These are phyloP conservation scores for Pseudoatta argentina DNA, from an alignment of 1,140 invertebrate species.

Conservation along the genomic window DNA sequence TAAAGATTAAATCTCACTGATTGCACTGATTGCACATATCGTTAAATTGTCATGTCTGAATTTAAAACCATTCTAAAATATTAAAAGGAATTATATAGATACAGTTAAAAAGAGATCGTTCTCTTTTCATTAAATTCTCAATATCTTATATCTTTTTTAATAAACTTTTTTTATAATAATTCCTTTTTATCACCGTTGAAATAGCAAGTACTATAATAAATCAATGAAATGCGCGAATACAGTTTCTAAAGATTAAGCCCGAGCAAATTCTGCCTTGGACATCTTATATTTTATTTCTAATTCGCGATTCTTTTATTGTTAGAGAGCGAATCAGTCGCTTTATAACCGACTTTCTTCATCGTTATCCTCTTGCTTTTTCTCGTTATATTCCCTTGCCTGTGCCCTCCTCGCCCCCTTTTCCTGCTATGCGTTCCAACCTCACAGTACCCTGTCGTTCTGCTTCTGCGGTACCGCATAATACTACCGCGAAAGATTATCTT, in stretches of 20 bases:
- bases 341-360: conserved; percentile 49
- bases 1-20: not conserved
- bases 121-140: not conserved
- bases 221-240: not conserved
- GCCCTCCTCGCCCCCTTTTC: not conserved
- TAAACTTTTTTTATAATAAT: not conserved
- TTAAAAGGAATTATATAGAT: not conserved
- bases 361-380: conserved; percentile 18
- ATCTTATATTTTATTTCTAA: conserved; percentile 48
- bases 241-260: conserved; percentile 16
- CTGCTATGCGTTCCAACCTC: not conserved
- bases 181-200: not conserved
- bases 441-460: conserved; percentile 31
- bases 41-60: not conserved
- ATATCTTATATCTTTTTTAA: not conserved
- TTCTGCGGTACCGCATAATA: conserved; percentile 59
- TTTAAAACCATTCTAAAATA: conserved; percentile 1
- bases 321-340: conserved; percentile 25
- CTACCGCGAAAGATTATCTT: conserved; percentile 75
- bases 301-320: conserved; percentile 1
- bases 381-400: conserved; percentile 26
- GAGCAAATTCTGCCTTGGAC: conserved; percentile 15
- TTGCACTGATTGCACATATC: not conserved
- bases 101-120: not conserved
- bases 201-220: not conserved